phyloP scores from a whole-genome alignment of 2,888 invertebrate genomes.

The Leuctra nigra region DNA sequence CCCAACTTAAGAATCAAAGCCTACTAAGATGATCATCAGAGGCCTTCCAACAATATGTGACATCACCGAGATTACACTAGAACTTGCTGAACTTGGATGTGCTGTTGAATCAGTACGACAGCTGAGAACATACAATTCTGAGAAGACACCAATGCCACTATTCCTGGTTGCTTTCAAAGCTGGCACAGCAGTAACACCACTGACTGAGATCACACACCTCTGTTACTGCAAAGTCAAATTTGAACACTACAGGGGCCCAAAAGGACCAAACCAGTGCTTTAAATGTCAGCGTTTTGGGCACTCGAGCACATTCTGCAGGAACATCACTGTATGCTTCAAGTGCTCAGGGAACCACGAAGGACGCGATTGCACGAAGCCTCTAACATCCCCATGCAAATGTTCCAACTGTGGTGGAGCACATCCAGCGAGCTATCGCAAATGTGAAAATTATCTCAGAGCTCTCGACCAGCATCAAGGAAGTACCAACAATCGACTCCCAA shows the following conservation, averaged over 20 bases:
- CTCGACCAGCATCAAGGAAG: too few species aligned
- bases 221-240: not conserved
- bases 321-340: not conserved
- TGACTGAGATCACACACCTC: not conserved
- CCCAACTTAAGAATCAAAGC: not conserved
- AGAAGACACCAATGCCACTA: too few species aligned
- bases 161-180: not conserved
- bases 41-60: too few species aligned
- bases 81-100: too few species aligned
- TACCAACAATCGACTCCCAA: too few species aligned
- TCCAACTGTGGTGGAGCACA: not conserved
- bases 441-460: not conserved
- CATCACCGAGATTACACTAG: too few species aligned
- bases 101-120: too few species aligned
- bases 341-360: not conserved
- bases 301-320: not conserved
- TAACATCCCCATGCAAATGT: not conserved
- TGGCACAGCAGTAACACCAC: not conserved
- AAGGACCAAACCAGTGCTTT: not conserved
- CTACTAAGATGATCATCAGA: too few species aligned
- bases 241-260: not conserved
- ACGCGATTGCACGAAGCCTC: not conserved
- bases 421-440: not conserved
- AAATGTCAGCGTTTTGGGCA: not conserved
- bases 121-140: too few species aligned